Evolutionary conservation across 2,888 invertebrate genomes (phyloP).

Genomic region (Archips xylosteana): DNA sequence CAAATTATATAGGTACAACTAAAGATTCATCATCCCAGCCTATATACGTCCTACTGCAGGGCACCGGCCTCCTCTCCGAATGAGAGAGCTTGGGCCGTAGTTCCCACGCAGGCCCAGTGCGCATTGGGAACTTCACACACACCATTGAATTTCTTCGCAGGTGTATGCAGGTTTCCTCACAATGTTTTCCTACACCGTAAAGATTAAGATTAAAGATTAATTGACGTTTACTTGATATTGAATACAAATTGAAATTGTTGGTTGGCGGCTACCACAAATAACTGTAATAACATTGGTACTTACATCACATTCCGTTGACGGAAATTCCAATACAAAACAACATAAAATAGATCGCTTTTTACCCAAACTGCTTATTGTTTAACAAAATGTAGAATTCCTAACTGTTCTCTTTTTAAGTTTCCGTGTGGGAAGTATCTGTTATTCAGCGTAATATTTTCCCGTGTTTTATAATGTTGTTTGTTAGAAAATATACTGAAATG

Average conservation of each 20-base stretch:
- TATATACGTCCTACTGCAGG: no score
- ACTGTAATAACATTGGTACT: neutral
- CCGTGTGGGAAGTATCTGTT: neutral
- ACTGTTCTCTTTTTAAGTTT: neutral
- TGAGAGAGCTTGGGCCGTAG: no score
- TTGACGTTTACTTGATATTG: no score
- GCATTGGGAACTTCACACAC: no score
- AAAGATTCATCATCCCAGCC: no score
- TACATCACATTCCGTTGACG: neutral
- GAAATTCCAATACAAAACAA: constrained; percentile 1
- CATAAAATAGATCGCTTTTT: constrained; percentile 9
- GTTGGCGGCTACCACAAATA: neutral
- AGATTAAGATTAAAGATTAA: no score
- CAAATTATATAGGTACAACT: neutral
- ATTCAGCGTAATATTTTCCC: neutral
- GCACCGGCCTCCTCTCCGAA: no score
- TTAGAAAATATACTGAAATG: neutral
- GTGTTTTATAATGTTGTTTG: neutral
- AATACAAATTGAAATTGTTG: no score
- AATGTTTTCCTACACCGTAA: no score
- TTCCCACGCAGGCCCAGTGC: no score
- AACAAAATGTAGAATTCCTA: constrained; percentile 3
- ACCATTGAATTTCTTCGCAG: no score
- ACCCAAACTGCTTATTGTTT: constrained; percentile 1
- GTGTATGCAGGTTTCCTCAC: no score